These are phyloP conservation scores for Guaruba guarouba DNA, from an alignment of 2,113 vertebrate genomes.

Conservation along the genomic window DNA sequence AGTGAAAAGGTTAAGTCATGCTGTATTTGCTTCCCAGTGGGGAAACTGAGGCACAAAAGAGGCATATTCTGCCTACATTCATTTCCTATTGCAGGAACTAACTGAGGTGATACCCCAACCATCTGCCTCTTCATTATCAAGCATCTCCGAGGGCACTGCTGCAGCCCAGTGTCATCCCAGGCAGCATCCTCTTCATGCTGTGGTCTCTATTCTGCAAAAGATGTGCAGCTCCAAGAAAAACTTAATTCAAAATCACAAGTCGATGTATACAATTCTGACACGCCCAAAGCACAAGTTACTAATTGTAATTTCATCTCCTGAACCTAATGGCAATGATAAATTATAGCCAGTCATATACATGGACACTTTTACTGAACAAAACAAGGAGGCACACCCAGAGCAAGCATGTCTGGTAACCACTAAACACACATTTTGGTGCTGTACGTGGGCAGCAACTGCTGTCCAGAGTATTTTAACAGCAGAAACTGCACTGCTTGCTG, in stretches of 20 bases:
- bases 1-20: background rate
- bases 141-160: accelerated
- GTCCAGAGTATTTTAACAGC: background rate
- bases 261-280: background rate
- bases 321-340: background rate
- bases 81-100: background rate
- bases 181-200: background rate
- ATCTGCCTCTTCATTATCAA: background rate
- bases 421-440: conserved; percentile 19
- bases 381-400: background rate
- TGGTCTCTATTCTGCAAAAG: background rate
- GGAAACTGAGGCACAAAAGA: background rate
- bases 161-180: background rate
- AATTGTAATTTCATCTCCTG: background rate
- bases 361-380: background rate
- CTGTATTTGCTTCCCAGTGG: background rate
- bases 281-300: background rate
- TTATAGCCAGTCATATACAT: background rate
- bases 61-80: background rate
- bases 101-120: background rate
- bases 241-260: background rate
- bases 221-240: background rate
- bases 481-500: background rate
- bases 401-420: conserved; percentile 1
- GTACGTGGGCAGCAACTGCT: conserved; percentile 26